Evolutionary conservation across 2,797 vertebrate genomes (phyloP), one percentile per base, ranked within the genome.

Genomic region (Eutrigla gurnardus): DNA sequence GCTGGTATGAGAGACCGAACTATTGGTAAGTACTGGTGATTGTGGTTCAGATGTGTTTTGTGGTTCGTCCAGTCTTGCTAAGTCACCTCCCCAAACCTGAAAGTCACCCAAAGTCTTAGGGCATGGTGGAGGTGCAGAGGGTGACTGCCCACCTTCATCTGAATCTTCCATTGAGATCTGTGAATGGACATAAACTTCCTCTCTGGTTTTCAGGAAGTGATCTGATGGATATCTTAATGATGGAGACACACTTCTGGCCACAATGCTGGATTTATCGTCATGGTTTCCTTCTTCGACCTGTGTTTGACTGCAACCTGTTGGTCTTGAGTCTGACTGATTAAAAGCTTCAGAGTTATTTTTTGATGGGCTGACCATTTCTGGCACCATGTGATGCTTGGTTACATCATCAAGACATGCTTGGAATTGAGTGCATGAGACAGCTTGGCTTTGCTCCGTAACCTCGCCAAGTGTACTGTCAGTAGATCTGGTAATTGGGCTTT

Each of bases 101-200:
- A 93, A 93, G 91, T 87, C 61, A 1, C 75, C 69, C 73, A 89
- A 42, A 43, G 88, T 83, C 14, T 83, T 58, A 15, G 84, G 79
- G 54, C 82, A 83, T 7, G 65, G 50, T 43, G 81, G 57, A 50
- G 81, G 65, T 37, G 82, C 77, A 18, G 77, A 80, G 8, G 89
- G 90, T 6, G 91, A 92, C 68, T 86, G 88, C 5, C 83, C 87
- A 52, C 92, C 88, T 43, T 94, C 93, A 45, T 94, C 93, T 6
- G 93, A 93, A 65, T 94, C 93, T 72, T 94, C 94, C 91, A 94
- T 92, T 14, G 93, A 95, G 68, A 94, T 94, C 55, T 94, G 92
- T 36, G 94, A 94, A 80, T 87, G 92, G 57, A 94, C 94, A 64
- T 93, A 94, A n/a, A 94, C 82, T 32, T 94, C 93, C 66, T 95